Evolutionary conservation across 2,113 vertebrate genomes (phyloP), one percentile per base, ranked within the genome.

Genomic region (Scophthalmus maximus): DNA sequence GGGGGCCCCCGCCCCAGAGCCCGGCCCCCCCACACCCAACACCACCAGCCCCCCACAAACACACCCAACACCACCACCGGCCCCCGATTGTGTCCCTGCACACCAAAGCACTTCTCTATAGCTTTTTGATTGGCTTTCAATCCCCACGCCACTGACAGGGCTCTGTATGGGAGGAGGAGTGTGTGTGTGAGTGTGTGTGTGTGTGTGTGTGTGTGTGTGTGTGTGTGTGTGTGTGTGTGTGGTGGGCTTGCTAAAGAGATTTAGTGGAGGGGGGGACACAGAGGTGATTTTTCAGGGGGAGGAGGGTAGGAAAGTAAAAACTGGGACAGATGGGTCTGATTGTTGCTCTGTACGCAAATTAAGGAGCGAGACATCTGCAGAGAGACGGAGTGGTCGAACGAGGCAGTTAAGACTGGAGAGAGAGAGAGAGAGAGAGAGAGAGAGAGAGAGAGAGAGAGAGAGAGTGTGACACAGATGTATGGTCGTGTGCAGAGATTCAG

Each of bases 111-210:
- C 94, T 96, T 94, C 95, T 96, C 95, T 97, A 98, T 98, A 97
- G 96, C 96, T 97, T 99, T 99, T 97, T 98, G 96, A 98, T 98
- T 96, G 97, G 96, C 96, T 97, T 97, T 98, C 96, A 97, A 97
- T 98, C 95, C 95, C 83, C 95, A 93, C 91, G 87, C 94, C 93
- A 94, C 95, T 94, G 95, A 98, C 96, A 95, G 79, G 91, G 78
- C 79, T 85, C 86, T 88, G 84, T 87, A 83, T 87, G 77, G 72
- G 85, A 79, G 83, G 73, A 78, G 36, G 79, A 77, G 86, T 77
- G 78, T 57, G 68, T 72, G 72, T 32, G 30, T 32, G 30, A 5
- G 36, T 5, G 30, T 32, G 30, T 8, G 30, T 32, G 30, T 8
- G 42, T 12, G 42, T n/a, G 42, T 44, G 18, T n/a, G 42, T n/a